Conservation (phyloP, 2,797 vertebrate species). For the Enteromius paludinosus region DNA sequence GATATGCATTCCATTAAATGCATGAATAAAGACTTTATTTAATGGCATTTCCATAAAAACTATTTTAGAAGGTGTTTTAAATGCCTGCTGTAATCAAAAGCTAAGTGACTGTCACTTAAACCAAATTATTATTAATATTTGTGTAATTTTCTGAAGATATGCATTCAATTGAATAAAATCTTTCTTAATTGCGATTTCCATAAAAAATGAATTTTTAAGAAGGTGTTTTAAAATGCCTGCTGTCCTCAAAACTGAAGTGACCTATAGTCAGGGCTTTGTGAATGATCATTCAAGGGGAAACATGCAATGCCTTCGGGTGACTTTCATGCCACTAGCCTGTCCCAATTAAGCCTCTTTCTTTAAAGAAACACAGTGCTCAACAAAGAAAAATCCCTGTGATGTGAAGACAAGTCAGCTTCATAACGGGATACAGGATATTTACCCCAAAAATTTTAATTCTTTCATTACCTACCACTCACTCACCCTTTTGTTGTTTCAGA, state of each 20-base stretch:
- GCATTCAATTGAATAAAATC: background rate
- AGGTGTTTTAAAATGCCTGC: background rate
- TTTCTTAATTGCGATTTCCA: background rate
- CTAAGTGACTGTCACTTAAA: constrained; percentile 4
- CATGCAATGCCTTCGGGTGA: constrained; percentile 13
- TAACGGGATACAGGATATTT: background rate
- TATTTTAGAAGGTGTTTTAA: background rate
- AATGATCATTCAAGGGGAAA: constrained; percentile 42
- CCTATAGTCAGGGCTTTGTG: constrained; percentile 38
- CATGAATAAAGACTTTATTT: background rate
- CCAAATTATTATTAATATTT: background rate
- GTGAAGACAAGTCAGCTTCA: background rate
- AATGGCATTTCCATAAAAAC: background rate
- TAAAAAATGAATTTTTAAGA: background rate
- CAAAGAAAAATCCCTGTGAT: background rate
- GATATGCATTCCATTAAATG: background rate
- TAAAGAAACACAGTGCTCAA: constrained; percentile 1
- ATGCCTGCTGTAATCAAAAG: background rate
- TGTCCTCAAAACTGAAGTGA: constrained; percentile 28
- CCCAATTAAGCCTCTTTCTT: constrained; percentile 37
- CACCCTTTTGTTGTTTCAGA: background rate
- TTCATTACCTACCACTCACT: background rate
- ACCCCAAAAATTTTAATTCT: background rate
- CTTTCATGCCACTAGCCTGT: constrained; percentile 37
- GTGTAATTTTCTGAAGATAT: background rate